A percentile compares a stretch with the other conserved stretches of the same genome.
Evolutionary conservation across 53 echinoderm and acorn worm species (phyloP).

Genomic region (Apostichopus leukothele): DNA sequence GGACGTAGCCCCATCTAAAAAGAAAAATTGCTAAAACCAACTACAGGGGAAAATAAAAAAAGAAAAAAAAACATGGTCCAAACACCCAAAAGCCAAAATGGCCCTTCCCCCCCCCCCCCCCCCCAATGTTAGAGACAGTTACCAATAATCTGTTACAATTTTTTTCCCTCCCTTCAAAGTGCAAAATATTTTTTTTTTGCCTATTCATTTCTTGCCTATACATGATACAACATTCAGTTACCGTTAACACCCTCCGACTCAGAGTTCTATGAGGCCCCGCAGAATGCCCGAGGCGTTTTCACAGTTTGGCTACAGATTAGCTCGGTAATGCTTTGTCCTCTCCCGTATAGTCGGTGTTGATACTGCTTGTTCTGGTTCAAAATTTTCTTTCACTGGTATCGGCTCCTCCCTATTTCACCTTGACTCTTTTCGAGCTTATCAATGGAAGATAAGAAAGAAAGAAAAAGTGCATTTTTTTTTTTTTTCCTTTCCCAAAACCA

Average conservation of each 20-base stretch:
- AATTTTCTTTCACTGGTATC: neutral
- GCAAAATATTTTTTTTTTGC: neutral
- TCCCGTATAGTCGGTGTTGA: neutral
- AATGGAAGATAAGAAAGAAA: neutral
- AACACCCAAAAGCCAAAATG: no score
- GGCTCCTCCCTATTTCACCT: constrained; percentile 20
- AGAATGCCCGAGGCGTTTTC: constrained; percentile 20
- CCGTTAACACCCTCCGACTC: neutral
- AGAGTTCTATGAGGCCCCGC: neutral
- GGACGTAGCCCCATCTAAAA: no score
- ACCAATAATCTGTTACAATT: neutral
- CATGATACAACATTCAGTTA: constrained; percentile 3
- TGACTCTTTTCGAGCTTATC: neutral
- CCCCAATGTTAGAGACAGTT: neutral
- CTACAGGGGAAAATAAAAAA: no score
- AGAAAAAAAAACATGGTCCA: no score
- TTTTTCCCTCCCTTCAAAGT: neutral
- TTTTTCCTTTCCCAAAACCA: neutral
- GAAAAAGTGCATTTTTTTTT: neutral
- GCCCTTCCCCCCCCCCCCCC: no score
- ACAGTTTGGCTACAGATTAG: constrained; percentile 36
- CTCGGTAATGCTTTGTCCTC: constrained; percentile 1
- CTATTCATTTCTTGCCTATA: constrained; percentile 1
- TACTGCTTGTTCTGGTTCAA: neutral
- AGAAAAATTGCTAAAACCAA: no score